phyloP scores from a whole-genome alignment of 2,888 invertebrate genomes.

The Eilema sororculum region DNA sequence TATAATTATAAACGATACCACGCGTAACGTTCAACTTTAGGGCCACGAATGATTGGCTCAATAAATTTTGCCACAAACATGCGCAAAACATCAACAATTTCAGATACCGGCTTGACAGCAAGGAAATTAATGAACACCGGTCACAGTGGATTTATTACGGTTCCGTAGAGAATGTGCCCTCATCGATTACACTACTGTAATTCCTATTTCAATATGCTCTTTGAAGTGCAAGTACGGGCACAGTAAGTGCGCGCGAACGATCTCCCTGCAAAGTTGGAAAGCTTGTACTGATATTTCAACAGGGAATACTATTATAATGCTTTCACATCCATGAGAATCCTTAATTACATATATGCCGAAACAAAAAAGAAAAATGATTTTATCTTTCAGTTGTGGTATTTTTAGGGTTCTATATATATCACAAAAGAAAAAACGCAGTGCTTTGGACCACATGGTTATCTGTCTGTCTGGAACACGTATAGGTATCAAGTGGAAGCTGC shows the following conservation, averaged over 20 bases:
- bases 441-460: too few species aligned
- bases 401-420: too few species aligned
- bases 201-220: slow-evolving; percentile 54
- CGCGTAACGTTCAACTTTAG: slow-evolving; percentile 64
- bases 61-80: slow-evolving; percentile 77
- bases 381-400: too few species aligned
- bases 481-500: too few species aligned
- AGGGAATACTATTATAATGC: too few species aligned
- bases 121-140: slow-evolving; percentile 81
- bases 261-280: slow-evolving; percentile 29
- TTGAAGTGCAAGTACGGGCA: slow-evolving; percentile 47
- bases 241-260: too few species aligned
- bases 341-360: too few species aligned
- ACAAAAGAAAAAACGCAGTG: too few species aligned
- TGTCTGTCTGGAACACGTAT: too few species aligned
- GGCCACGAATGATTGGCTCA: slow-evolving; percentile 72
- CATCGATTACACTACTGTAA: slow-evolving; percentile 61
- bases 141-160: slow-evolving; percentile 78
- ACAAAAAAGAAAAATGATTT: too few species aligned
- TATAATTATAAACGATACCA: slow-evolving; percentile 67
- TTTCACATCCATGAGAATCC: too few species aligned
- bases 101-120: slow-evolving; percentile 79
- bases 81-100: slow-evolving; percentile 84
- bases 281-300: neutral
- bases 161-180: slow-evolving; percentile 59